phyloP scores from a whole-genome alignment of 92 coral and sea anemone genomes.

The Zoanthus sansibaricus region DNA sequence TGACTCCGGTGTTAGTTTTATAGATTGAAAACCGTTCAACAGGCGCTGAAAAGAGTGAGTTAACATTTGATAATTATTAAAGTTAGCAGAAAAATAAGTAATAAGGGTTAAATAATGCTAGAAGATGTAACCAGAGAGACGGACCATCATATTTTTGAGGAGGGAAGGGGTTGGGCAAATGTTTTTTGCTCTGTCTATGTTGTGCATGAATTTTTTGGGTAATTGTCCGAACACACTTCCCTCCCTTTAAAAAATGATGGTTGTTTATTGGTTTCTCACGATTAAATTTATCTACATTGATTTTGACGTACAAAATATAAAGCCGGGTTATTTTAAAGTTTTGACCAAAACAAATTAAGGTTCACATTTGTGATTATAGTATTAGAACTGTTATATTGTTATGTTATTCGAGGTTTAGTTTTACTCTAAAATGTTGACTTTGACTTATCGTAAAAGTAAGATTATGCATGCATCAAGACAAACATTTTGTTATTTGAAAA shows the following conservation, averaged over 20 bases:
- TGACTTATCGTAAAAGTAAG: slow-evolving; percentile 6
- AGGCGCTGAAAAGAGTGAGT: no score
- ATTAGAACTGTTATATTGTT: slow-evolving; percentile 13
- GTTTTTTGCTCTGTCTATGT: slow-evolving; percentile 4
- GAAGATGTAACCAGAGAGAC: no score
- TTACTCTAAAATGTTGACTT: not conserved
- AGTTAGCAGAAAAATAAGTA: no score
- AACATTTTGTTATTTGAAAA: slow-evolving; percentile 1
- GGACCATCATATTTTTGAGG: no score
- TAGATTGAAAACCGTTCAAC: no score
- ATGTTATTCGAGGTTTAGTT: not conserved
- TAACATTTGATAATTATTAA: no score
- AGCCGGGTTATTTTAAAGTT: slow-evolving; percentile 9
- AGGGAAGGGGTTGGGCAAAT: no score
- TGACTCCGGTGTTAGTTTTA: no score
- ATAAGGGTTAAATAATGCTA: no score
- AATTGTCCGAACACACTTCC: slow-evolving; percentile 28
- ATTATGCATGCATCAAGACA: slow-evolving; percentile 10
- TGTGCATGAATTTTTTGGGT: slow-evolving; percentile 13
- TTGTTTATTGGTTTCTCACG: slow-evolving; percentile 10
- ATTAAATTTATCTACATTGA: slow-evolving; percentile 7
- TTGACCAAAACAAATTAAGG: slow-evolving; percentile 1
- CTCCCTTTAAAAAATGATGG: slow-evolving; percentile 13
- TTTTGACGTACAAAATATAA: slow-evolving; percentile 11
- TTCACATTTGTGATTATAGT: slow-evolving; percentile 10